phyloP scores from a whole-genome alignment of 2,113 vertebrate genomes.

The Equus przewalskii region DNA sequence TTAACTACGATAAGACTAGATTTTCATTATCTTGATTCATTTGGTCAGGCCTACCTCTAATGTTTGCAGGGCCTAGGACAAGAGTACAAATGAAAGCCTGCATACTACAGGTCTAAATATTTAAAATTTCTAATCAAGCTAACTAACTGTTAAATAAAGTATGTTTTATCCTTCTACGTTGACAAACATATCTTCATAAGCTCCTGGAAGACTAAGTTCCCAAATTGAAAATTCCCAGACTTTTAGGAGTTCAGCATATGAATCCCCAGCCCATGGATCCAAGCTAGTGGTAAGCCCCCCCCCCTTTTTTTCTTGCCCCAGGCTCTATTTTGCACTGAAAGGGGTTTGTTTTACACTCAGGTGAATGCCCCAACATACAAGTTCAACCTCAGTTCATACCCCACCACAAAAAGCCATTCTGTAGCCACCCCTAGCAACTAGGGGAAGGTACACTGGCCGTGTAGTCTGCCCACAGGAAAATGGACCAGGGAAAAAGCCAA shows the following conservation, averaged over 20 bases:
- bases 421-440: background rate
- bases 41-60: background rate
- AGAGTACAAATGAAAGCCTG: background rate
- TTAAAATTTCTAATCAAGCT: background rate
- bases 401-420: background rate
- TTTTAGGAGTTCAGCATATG: background rate
- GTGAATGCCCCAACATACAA: background rate
- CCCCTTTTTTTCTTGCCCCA: background rate
- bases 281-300: background rate
- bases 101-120: background rate
- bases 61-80: background rate
- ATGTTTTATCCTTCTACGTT: background rate
- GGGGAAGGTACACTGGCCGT: background rate
- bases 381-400: background rate
- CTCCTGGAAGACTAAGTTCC: background rate
- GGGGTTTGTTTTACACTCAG: background rate
- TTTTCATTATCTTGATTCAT: background rate
- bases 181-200: background rate
- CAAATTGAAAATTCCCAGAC: slow-evolving; percentile 22
- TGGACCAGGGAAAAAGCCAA: background rate
- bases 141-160: background rate
- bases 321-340: background rate
- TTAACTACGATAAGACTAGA: background rate
- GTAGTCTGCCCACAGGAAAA: background rate
- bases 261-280: background rate